A percentile compares a stretch with the other conserved stretches of the same genome.
Conservation (phyloP, 2,888 invertebrate species). For the Phengaris alcon region DNA sequence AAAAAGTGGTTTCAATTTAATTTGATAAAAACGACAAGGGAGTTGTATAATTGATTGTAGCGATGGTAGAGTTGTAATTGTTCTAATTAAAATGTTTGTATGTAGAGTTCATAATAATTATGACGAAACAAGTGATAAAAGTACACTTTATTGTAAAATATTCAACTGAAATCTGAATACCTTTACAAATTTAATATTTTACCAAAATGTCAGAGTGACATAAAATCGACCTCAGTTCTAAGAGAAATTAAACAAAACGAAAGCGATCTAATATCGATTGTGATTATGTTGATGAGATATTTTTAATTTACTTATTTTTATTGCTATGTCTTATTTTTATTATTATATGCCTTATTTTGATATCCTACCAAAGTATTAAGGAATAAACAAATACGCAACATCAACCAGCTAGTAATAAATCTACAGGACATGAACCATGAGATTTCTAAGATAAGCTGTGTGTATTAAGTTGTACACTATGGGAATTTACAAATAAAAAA, state of each 20-base stretch:
- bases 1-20: neutral
- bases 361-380: too few relatives aligned
- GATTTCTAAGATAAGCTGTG: slow-evolving; percentile 4
- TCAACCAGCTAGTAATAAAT: neutral
- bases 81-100: neutral
- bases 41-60: slow-evolving; percentile 13
- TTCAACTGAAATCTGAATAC: too few relatives aligned
- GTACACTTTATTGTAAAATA: too few relatives aligned
- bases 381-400: neutral
- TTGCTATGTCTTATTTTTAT: too few relatives aligned
- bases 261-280: too few relatives aligned
- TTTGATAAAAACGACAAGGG: neutral
- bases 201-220: too few relatives aligned
- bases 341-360: too few relatives aligned
- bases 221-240: too few relatives aligned
- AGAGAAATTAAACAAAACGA: too few relatives aligned
- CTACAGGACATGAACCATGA: slow-evolving; percentile 6
- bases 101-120: slow-evolving; percentile 1
- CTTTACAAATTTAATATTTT: too few relatives aligned
- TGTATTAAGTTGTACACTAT: neutral
- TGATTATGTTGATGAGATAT: too few relatives aligned
- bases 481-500: slow-evolving; percentile 21
- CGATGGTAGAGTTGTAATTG: neutral
- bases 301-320: too few relatives aligned
- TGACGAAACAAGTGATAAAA: neutral